Evolutionary conservation across 2,888 invertebrate genomes (phyloP).

Genomic region (Mesochorus sp.): DNA sequence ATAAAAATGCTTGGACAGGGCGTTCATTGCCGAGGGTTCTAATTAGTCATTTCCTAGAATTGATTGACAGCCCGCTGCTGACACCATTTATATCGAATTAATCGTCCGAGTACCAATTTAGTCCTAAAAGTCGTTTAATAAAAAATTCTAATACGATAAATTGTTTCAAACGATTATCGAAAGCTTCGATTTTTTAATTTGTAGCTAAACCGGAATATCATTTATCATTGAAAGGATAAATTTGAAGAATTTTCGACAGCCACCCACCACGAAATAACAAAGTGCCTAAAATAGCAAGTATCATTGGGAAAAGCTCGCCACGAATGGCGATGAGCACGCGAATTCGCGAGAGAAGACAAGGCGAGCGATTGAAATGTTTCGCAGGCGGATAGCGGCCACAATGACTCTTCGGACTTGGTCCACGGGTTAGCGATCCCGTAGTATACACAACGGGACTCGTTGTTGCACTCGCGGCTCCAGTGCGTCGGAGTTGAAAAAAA

Average conservation of each 20-base stretch:
- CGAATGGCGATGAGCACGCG: conserved; percentile 26
- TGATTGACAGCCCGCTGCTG: too few relatives aligned
- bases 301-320: conserved; percentile 12
- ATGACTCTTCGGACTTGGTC: conserved; percentile 49
- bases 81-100: too few relatives aligned
- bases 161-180: too few relatives aligned
- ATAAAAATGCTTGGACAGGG: too few relatives aligned
- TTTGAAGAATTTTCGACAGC: too few relatives aligned
- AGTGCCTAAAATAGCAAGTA: too few relatives aligned
- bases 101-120: too few relatives aligned
- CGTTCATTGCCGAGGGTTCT: too few relatives aligned
- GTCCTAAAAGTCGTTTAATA: too few relatives aligned
- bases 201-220: neutral
- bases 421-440: conserved; percentile 27
- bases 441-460: conserved; percentile 59
- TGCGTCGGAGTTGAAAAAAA: conserved; percentile 28
- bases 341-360: conserved; percentile 43
- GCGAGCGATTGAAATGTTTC: conserved; percentile 54
- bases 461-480: conserved; percentile 47
- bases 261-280: conserved; percentile 4
- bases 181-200: too few relatives aligned
- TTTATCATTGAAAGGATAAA: neutral
- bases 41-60: too few relatives aligned
- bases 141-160: too few relatives aligned
- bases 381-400: conserved; percentile 26